These are phyloP conservation scores for Ochotona princeps DNA, from an alignment of 2,113 vertebrate genomes.

Conservation along the genomic window DNA sequence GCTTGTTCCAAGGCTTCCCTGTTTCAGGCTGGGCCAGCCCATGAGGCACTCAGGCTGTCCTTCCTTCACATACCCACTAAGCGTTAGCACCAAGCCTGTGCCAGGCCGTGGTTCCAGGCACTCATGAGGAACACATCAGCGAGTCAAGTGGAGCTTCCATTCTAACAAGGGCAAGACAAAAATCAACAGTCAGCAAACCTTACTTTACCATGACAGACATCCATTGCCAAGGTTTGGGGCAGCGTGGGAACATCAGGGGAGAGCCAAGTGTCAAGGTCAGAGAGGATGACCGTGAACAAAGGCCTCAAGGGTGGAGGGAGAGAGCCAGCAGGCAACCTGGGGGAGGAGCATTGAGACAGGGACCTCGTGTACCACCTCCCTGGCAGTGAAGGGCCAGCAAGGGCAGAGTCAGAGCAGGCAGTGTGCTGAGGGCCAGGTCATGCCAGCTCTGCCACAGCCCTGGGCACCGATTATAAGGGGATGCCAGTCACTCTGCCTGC, in stretches of 20 bases:
- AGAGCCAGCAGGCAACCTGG: not conserved
- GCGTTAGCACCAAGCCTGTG: not conserved
- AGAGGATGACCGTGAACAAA: not conserved
- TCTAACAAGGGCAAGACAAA: not conserved
- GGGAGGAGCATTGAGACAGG: not conserved
- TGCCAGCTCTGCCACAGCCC: accelerated
- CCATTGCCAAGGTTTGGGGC: not conserved
- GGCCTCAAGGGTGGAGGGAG: not conserved
- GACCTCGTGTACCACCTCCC: not conserved
- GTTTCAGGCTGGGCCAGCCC: not conserved
- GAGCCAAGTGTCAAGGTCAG: not conserved
- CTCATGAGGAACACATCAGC: not conserved
- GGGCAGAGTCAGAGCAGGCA: not conserved
- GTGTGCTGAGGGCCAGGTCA: not conserved
- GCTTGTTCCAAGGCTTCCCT: not conserved
- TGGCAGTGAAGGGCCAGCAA: not conserved
- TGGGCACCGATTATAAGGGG: not conserved
- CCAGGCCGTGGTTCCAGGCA: not conserved
- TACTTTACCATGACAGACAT: not conserved
- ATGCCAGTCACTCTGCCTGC: not conserved
- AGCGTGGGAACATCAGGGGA: not conserved
- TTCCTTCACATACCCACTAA: not conserved
- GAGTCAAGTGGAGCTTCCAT: not conserved
- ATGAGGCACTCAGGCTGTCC: not conserved
- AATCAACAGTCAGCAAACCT: not conserved